Conservation (phyloP, 2,888 invertebrate genomes). For the Neoitamus cyanurus region DNA sequence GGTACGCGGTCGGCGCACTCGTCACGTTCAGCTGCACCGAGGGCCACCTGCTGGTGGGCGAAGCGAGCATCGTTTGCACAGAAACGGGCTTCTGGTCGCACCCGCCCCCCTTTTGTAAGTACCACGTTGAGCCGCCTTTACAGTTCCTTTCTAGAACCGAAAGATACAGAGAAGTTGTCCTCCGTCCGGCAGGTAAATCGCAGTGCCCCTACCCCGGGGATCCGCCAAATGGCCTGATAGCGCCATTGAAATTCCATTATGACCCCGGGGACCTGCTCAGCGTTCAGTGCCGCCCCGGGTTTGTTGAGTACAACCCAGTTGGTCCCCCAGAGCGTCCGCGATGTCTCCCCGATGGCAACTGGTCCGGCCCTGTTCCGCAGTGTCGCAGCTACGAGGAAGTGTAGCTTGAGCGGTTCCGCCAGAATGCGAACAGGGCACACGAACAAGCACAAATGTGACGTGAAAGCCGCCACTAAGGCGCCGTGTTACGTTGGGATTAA, state of each 20-base stretch:
- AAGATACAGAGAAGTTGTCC: background rate
- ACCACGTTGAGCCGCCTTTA: background rate
- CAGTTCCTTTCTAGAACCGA: background rate
- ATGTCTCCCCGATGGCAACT: constrained; percentile 75
- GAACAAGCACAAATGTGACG: constrained; percentile 33
- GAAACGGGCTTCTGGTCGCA: constrained; percentile 91
- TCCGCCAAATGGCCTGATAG: constrained; percentile 76
- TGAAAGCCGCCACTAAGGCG: background rate
- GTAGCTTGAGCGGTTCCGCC: constrained; percentile 60
- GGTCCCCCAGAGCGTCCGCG: constrained; percentile 73
- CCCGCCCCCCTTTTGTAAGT: constrained; percentile 82
- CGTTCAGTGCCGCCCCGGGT: constrained; percentile 76
- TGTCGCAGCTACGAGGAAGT: constrained; percentile 75
- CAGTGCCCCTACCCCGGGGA: constrained; percentile 79
- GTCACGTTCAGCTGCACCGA: constrained; percentile 81
- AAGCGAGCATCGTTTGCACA: constrained; percentile 85
- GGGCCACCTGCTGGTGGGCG: constrained; percentile 74
- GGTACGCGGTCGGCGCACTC: constrained; percentile 82
- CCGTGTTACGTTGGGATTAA: constrained; percentile 12
- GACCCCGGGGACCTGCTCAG: constrained; percentile 79
- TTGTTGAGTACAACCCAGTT: constrained; percentile 66
- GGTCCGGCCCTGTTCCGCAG: constrained; percentile 76
- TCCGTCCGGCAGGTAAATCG: constrained; percentile 71
- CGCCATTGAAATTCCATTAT: constrained; percentile 79
- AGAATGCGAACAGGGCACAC: constrained; percentile 25